phyloP scores from a whole-genome alignment of 1,140 invertebrate genomes.

The Nebria ingens region DNA sequence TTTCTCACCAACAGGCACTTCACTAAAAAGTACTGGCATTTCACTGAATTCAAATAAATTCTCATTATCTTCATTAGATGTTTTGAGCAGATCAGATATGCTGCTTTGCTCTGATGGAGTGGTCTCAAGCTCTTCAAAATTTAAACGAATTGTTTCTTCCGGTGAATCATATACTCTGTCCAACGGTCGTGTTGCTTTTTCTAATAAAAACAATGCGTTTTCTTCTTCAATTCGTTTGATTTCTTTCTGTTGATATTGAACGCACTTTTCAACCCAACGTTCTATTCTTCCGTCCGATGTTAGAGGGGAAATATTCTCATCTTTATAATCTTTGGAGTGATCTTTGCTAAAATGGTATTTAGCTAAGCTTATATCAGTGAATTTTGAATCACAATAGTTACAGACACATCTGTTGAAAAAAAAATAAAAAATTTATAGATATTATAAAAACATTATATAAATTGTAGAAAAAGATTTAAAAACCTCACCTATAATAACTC shows the following conservation, averaged over 20 bases:
- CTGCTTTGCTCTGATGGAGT: too few species aligned
- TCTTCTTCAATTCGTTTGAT: background rate
- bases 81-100: too few species aligned
- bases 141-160: background rate
- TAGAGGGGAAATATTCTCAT: background rate
- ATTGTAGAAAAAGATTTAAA: slow-evolving; percentile 13
- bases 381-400: slow-evolving; percentile 5
- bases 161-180: too few species aligned
- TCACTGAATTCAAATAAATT: too few species aligned
- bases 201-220: too few species aligned
- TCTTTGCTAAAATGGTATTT: slow-evolving; percentile 10
- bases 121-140: too few species aligned
- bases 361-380: background rate
- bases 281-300: slow-evolving; percentile 11
- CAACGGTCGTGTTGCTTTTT: too few species aligned
- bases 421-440: slow-evolving; percentile 1
- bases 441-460: slow-evolving; percentile 11
- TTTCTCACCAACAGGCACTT: too few species aligned
- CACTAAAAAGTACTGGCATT: too few species aligned
- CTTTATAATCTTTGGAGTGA: slow-evolving; percentile 6
- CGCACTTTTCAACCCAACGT: slow-evolving; percentile 12
- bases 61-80: too few species aligned
- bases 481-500: slow-evolving; percentile 37
- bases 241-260: background rate
- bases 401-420: slow-evolving; percentile 9